Evolutionary conservation across 2,797 vertebrate species (phyloP).

Genomic region (Nyctalus aviator): DNA sequence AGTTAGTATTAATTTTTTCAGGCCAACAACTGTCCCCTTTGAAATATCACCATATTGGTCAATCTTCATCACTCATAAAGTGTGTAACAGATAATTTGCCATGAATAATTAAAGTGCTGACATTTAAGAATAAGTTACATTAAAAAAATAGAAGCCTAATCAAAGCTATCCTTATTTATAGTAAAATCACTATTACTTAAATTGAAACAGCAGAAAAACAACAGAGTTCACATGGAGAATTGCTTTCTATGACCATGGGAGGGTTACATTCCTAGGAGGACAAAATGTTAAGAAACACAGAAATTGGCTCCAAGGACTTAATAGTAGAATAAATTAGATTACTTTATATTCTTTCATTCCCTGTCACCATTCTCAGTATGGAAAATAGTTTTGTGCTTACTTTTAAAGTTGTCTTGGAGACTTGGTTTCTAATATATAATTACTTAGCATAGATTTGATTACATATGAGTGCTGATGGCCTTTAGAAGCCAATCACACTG

Average conservation of each 20-base stretch:
- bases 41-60: background rate
- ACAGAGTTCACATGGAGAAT: background rate
- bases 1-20: constrained; percentile 10
- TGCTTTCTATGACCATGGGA: background rate
- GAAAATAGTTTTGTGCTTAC: background rate
- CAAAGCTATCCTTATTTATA: constrained; percentile 8
- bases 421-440: background rate
- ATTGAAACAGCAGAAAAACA: background rate
- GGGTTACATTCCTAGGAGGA: background rate
- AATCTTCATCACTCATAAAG: background rate
- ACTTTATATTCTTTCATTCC: background rate
- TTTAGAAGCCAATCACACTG: background rate
- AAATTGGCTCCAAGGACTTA: background rate
- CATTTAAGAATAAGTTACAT: constrained; percentile 58
- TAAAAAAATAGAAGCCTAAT: background rate
- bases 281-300: background rate
- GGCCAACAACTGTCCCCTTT: background rate
- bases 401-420: constrained; percentile 30
- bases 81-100: background rate
- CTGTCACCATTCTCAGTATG: background rate
- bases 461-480: background rate
- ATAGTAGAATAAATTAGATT: background rate
- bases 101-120: constrained; percentile 37
- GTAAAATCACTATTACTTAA: constrained; percentile 23
- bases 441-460: background rate